Evolutionary conservation across 2,888 invertebrate genomes (phyloP), one percentile per base, ranked within the genome.

Genomic region (Cantharis flavilabris): DNA sequence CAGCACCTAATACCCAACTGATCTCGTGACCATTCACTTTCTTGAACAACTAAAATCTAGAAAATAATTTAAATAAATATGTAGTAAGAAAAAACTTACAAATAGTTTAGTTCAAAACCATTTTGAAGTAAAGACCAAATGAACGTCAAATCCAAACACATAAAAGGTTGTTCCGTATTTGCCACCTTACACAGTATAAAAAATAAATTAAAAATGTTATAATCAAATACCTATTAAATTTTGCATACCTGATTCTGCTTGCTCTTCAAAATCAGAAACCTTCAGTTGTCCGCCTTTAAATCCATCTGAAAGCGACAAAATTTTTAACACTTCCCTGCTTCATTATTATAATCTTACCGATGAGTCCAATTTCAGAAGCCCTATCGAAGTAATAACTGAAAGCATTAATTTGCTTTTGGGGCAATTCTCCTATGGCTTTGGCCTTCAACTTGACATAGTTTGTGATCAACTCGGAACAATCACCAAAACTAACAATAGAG

Each of bases 321-420:
- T 76, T 63, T 80, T 72, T 70, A 64, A 74, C 16, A 20, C 18
- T 16, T 14, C 18, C 11, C 5, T 13, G 4, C 7, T 26, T n/a
- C 9, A 23, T 26, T 7, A 2, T 30, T 20, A 73, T 65, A 26
- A 73, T 77, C 86, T 86, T 80, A 92, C 92, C 93, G 82, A 97
- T 94, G 69, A 97, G 89, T 1, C 95, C 95, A 1, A 94, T 94
- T 87, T 98, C 98, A 0, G 94, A 93, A 3, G 97, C 97, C 76
- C 97, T 92, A 86, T 99, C 98, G 88, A 95, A 98, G 89, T 97
- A 99, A 88, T 98, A 99, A 84, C 97, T 97, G 89, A 99, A 97
- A 13, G 97, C 96, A 82, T 94, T 94, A 73, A 97, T 92, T 30
- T 92, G 83, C 78, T 89, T 88, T 33, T 85, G 81, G 3, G 87